Percentiles rank a stretch among this genome's conserved stretches.
Evolutionary conservation across 2,113 vertebrate species (phyloP).

Genomic region (Azemiops feae): DNA sequence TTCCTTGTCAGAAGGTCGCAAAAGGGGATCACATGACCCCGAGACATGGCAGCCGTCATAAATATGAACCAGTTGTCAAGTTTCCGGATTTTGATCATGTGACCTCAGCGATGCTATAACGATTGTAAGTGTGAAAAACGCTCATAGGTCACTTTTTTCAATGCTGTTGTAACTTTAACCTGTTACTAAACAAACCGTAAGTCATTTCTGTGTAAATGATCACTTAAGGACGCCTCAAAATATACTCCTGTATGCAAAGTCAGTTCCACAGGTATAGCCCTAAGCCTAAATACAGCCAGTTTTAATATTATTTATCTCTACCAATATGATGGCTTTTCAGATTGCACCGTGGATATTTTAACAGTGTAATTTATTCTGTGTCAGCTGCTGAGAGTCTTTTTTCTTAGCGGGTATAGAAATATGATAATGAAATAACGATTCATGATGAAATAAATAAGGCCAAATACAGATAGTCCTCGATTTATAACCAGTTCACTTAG

Average conservation of each 20-base stretch:
- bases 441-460: background rate
- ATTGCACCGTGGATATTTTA: background rate
- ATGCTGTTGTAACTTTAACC: too few species aligned
- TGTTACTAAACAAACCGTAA: too few species aligned
- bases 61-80: too few species aligned
- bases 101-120: too few species aligned
- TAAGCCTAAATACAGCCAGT: background rate
- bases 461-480: background rate
- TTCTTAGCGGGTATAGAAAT: background rate
- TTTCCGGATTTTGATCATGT: too few species aligned
- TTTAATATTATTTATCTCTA: background rate
- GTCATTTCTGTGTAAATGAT: background rate
- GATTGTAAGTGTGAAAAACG: too few species aligned
- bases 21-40: too few species aligned
- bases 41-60: too few species aligned
- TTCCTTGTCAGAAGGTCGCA: too few species aligned
- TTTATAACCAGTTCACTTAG: too few species aligned
- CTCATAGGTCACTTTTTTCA: too few species aligned
- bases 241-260: too few species aligned
- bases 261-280: background rate
- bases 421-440: background rate
- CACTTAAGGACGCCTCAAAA: background rate
- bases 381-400: background rate
- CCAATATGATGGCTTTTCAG: background rate
- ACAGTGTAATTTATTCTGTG: background rate